Evolutionary conservation across 2,797 vertebrate species (phyloP).

Genomic region (Cyprinella venusta): DNA sequence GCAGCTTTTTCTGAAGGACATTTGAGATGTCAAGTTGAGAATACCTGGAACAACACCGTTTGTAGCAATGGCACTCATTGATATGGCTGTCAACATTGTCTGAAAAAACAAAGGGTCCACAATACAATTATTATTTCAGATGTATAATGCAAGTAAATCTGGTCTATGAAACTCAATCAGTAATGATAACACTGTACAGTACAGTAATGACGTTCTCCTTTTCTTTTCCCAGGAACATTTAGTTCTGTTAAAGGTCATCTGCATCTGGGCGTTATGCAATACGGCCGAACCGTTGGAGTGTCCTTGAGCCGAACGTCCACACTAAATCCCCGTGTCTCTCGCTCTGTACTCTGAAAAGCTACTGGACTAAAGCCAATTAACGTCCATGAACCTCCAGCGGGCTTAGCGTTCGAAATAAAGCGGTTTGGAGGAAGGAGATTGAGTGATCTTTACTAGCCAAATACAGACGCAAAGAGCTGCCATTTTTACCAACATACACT

Average conservation of each 20-base stretch:
- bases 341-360: slow-evolving; percentile 63
- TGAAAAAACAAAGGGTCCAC: slow-evolving; percentile 60
- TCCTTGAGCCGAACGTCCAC: slow-evolving; percentile 53
- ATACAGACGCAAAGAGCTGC: background rate
- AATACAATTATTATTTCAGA: background rate
- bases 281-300: slow-evolving; percentile 29
- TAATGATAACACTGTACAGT: background rate
- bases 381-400: slow-evolving; percentile 60
- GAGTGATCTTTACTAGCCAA: slow-evolving; percentile 22
- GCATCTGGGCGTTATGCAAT: slow-evolving; percentile 67
- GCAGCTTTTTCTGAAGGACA: background rate
- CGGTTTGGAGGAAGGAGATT: slow-evolving; percentile 27
- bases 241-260: slow-evolving; percentile 48
- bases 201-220: background rate
- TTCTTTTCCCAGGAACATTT: slow-evolving; percentile 24
- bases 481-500: background rate
- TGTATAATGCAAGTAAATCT: background rate
- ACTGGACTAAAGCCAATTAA: slow-evolving; percentile 75
- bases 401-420: slow-evolving; percentile 52
- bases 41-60: slow-evolving; percentile 97
- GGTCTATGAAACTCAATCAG: background rate
- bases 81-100: slow-evolving; percentile 98
- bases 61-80: slow-evolving; percentile 98
- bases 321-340: slow-evolving; percentile 66
- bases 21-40: too few relatives aligned